These are phyloP conservation scores for Thripadectes ignobilis DNA, from an alignment of 2,797 vertebrate species.

Conservation along the genomic window DNA sequence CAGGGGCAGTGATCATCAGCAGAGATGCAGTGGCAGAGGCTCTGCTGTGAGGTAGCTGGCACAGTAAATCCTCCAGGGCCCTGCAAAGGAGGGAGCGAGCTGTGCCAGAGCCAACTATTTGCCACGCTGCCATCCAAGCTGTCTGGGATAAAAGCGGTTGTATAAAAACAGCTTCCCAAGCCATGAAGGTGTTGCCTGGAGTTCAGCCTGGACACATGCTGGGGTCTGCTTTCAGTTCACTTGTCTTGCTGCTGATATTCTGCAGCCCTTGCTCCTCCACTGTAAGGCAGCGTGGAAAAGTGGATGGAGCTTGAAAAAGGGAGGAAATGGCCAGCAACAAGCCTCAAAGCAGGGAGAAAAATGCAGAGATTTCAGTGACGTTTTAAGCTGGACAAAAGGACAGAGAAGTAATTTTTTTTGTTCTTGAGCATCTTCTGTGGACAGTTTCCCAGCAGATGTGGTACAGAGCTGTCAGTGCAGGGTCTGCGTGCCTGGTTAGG, in stretches of 20 bases:
- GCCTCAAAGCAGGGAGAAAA: not conserved
- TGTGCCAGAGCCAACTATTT: not conserved
- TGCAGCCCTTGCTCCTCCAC: not conserved
- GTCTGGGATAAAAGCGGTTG: not conserved
- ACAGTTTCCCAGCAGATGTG: not conserved
- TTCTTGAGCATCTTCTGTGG: not conserved
- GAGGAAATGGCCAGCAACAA: not conserved
- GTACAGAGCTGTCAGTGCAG: not conserved
- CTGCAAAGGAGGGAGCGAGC: slow-evolving; percentile 14
- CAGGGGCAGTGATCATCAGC: not conserved
- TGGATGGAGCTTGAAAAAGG: not conserved
- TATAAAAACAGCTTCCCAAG: not conserved
- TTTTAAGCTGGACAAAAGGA: not conserved
- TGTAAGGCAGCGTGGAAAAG: not conserved
- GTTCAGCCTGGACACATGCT: not conserved
- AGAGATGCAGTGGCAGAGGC: slow-evolving; percentile 32
- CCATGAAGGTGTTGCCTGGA: not conserved
- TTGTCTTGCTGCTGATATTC: not conserved
- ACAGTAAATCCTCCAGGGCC: slow-evolving; percentile 1
- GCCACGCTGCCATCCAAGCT: not conserved
- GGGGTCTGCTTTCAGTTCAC: not conserved
- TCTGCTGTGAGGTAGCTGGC: slow-evolving; percentile 38
- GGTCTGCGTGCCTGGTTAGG: not conserved
- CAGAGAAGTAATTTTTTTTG: not conserved
- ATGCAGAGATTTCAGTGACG: not conserved